Percentiles rank a stretch among this genome's conserved stretches.
Conservation (phyloP, 1,140 invertebrate species). For the Pseudobourletiella spinata region DNA sequence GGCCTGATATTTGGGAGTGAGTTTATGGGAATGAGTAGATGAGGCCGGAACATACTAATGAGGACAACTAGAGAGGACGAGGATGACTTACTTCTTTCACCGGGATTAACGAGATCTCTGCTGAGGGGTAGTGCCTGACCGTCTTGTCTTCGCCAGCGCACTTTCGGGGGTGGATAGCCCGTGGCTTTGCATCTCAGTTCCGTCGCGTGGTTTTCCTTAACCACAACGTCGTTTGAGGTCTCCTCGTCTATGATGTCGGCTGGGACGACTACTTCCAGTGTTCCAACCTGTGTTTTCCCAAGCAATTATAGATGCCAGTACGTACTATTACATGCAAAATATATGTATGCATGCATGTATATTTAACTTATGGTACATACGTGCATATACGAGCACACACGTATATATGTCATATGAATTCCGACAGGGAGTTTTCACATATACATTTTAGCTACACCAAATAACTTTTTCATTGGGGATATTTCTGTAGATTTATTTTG, state of each 20-base stretch:
- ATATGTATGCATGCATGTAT: too few species aligned
- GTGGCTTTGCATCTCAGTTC: constrained; percentile 66
- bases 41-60: too few species aligned
- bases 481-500: background rate
- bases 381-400: too few species aligned
- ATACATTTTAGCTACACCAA: background rate
- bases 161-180: constrained; percentile 65
- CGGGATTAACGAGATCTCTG: constrained; percentile 46
- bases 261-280: constrained; percentile 70
- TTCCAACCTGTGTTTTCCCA: constrained; percentile 49
- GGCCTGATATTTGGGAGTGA: too few species aligned
- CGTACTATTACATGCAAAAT: background rate
- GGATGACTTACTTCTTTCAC: constrained; percentile 25
- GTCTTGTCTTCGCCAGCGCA: constrained; percentile 64
- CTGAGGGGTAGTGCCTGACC: constrained; percentile 61
- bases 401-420: too few species aligned
- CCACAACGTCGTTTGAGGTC: constrained; percentile 48
- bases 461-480: too few species aligned
- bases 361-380: too few species aligned
- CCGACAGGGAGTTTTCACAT: too few species aligned
- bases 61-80: background rate
- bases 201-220: constrained; percentile 65
- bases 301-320: background rate
- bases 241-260: constrained; percentile 68
- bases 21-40: too few species aligned